Conservation (phyloP, 2,888 invertebrate genomes). For the Drosophila cognata region DNA sequence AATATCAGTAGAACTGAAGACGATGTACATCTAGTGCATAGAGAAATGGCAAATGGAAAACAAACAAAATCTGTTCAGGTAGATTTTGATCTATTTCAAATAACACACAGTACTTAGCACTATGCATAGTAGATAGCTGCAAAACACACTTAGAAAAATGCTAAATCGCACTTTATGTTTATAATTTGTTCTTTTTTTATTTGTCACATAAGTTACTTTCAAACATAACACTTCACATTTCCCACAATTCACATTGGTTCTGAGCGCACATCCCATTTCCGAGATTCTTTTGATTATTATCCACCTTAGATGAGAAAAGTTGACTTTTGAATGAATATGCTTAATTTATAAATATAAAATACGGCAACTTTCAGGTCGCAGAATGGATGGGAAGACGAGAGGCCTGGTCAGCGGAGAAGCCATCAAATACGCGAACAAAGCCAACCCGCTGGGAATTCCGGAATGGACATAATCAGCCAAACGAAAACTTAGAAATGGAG, state of each 20-base stretch:
- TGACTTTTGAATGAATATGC: background rate
- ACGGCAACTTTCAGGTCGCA: slow-evolving; percentile 84
- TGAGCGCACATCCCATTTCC: slow-evolving; percentile 17
- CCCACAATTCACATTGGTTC: slow-evolving; percentile 26
- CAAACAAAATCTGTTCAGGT: slow-evolving; percentile 92
- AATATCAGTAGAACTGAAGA: slow-evolving; percentile 91
- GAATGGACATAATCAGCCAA: slow-evolving; percentile 87
- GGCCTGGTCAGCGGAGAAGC: slow-evolving; percentile 94
- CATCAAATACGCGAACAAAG: slow-evolving; percentile 88
- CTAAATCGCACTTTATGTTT: slow-evolving; percentile 40
- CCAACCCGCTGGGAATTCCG: slow-evolving; percentile 90
- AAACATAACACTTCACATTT: slow-evolving; percentile 2
- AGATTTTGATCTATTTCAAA: slow-evolving; percentile 82
- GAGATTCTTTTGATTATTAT: background rate
- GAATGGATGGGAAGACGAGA: slow-evolving; percentile 92
- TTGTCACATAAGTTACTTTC: slow-evolving; percentile 37
- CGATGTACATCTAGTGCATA: slow-evolving; percentile 90
- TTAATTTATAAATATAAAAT: background rate
- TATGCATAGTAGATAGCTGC: slow-evolving; percentile 47
- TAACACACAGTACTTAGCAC: slow-evolving; percentile 47
- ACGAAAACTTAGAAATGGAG: slow-evolving; percentile 85
- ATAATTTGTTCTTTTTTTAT: slow-evolving; percentile 49
- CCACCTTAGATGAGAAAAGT: background rate
- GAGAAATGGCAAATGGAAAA: slow-evolving; percentile 89
- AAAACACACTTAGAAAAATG: slow-evolving; percentile 49